Percentiles rank a stretch among this genome's conserved stretches.
Evolutionary conservation across 2,113 vertebrate species (phyloP).

Genomic region (Speoplatyrhinus poulsoni): DNA sequence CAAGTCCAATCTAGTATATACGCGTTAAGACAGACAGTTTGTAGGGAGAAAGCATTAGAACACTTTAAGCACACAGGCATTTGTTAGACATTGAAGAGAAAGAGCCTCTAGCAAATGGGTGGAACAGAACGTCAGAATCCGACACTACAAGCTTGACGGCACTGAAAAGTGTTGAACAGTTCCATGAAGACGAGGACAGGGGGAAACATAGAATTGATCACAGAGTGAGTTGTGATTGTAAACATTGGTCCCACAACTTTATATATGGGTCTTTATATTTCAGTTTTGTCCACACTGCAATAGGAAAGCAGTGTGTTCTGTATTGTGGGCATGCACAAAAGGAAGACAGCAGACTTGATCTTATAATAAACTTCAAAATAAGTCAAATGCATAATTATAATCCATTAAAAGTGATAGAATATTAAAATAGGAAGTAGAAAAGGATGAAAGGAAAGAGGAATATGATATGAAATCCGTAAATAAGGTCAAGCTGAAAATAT

Average conservation of each 20-base stretch:
- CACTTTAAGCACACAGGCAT: slow-evolving; percentile 68
- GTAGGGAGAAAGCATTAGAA: slow-evolving; percentile 66
- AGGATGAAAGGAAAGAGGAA: too few relatives aligned
- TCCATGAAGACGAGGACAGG: slow-evolving; percentile 42
- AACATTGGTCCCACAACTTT: slow-evolving; percentile 17
- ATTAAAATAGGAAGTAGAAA: too few relatives aligned
- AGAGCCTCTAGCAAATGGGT: slow-evolving; percentile 60
- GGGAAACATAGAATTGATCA: slow-evolving; percentile 37
- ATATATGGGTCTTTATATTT: slow-evolving; percentile 4
- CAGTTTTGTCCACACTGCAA: neutral
- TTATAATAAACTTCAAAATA: too few relatives aligned
- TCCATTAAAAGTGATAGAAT: too few relatives aligned
- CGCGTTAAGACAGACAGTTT: slow-evolving; percentile 60
- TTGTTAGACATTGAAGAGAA: slow-evolving; percentile 41
- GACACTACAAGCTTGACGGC: slow-evolving; percentile 44
- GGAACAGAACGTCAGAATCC: slow-evolving; percentile 54
- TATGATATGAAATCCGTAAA: too few relatives aligned
- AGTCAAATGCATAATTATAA: too few relatives aligned
- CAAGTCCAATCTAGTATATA: slow-evolving; percentile 73
- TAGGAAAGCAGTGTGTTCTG: neutral
- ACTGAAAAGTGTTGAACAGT: slow-evolving; percentile 55
- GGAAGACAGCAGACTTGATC: neutral
- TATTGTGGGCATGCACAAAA: neutral
- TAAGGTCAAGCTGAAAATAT: too few relatives aligned
- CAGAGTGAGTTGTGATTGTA: slow-evolving; percentile 21